Conservation (phyloP, 2,797 vertebrate species). For the Melanotaenia boesemani region DNA sequence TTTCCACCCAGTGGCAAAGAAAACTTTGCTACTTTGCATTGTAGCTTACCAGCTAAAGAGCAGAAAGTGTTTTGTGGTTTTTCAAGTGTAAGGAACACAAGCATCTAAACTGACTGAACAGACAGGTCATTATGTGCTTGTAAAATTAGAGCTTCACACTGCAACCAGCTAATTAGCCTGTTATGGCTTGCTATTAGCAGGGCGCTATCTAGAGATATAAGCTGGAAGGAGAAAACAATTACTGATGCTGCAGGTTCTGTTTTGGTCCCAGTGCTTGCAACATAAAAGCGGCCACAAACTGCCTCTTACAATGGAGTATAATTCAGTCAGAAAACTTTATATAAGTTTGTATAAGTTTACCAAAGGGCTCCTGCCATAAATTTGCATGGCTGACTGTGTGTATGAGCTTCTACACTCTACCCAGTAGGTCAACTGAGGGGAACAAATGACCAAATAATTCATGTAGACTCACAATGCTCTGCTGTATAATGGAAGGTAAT, state of each 20-base stretch:
- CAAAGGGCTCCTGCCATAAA: conserved; percentile 15
- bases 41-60: neutral
- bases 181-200: neutral
- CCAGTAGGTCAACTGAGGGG: conserved; percentile 39
- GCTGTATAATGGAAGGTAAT: conserved; percentile 44
- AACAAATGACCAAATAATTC: conserved; percentile 58
- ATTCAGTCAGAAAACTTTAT: no score
- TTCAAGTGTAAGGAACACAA: neutral
- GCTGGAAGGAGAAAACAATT: neutral
- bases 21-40: neutral
- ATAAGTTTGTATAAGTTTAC: conserved; percentile 9
- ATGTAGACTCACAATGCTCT: conserved; percentile 49
- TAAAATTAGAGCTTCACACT: neutral
- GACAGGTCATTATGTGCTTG: neutral
- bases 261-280: neutral
- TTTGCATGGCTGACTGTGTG: conserved; percentile 31
- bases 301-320: no score
- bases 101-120: conserved; percentile 2
- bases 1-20: neutral
- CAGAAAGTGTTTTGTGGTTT: neutral
- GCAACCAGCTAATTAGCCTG: neutral
- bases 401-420: conserved; percentile 18
- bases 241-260: neutral
- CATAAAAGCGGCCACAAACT: neutral
- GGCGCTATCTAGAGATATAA: neutral